A percentile compares a stretch with the other conserved stretches of the same genome.
phyloP scores from a whole-genome alignment of 2,797 vertebrate genomes.

The Poeciliopsis paucimaculata region DNA sequence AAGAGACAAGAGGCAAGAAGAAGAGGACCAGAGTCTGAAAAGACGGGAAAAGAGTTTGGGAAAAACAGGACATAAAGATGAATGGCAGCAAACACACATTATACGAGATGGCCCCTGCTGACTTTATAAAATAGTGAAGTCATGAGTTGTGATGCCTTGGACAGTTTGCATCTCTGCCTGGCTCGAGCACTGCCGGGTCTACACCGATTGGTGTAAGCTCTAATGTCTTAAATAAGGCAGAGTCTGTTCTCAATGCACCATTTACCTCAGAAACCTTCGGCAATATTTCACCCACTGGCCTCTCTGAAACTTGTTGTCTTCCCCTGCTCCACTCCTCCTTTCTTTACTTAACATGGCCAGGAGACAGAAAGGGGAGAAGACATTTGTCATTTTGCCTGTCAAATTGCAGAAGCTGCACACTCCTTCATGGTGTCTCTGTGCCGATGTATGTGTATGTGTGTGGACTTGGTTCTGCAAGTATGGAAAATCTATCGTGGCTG shows the following conservation, averaged over 20 bases:
- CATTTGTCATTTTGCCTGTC: conserved; percentile 58
- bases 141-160: conserved; percentile 17
- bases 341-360: conserved; percentile 75
- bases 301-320: conserved; percentile 34
- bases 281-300: conserved; percentile 44
- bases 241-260: conserved; percentile 47
- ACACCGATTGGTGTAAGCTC: conserved; percentile 37
- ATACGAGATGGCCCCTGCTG: not conserved
- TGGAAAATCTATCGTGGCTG: conserved; percentile 46
- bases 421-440: conserved; percentile 32
- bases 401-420: conserved; percentile 33
- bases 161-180: conserved; percentile 10
- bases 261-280: conserved; percentile 42
- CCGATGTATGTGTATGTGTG: conserved; percentile 18
- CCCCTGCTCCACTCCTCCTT: conserved; percentile 38
- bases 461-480: conserved; percentile 30
- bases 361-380: conserved; percentile 48
- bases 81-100: not conserved
- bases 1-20: not conserved
- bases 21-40: not conserved
- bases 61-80: conserved; percentile 8
- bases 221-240: conserved; percentile 59
- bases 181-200: conserved; percentile 17
- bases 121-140: conserved; percentile 19
- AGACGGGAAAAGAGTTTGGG: not conserved